Evolutionary conservation across 2,888 invertebrate genomes (phyloP), one percentile per base, ranked within the genome.

Genomic region (Ormia ochracea): DNA sequence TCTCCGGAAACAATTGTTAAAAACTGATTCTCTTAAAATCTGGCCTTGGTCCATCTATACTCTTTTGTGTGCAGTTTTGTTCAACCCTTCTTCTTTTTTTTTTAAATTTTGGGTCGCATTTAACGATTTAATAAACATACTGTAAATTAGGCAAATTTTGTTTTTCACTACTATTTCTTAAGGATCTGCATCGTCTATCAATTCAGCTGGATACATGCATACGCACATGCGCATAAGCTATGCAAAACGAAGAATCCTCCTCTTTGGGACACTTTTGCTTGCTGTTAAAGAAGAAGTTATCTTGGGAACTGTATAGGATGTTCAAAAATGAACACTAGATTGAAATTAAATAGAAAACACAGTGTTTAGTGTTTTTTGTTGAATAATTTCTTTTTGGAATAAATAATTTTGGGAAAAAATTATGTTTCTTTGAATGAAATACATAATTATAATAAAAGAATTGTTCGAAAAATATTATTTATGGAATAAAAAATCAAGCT

Each of bases 41-140:
- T 79, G 70, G 79, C 79, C 79, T 72, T 80, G 75, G 79, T 80
- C 79, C 79, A 80, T 59, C 31, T 36, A 14, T 72, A 14, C 6
- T 21, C 28, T 17, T 28, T 33, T 45, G 43, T 61, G 26, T 61
- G 4, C 12, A 14, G 10, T 38, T 12, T 26, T 56, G 23, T 70
- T 36, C 70, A 72, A 75, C 75, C 79, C 75, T 50, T 76, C 65
- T 68, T 50, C 52, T 59, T 59, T 50, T 38, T 31, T 1, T 43
- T 19, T 45, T n/a, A 28, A 36, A 3, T 61, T 73, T 58, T 69
- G 61, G 45, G 52, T 63, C 48, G 54, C 31, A 63, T 75, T 38
- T 41, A 7, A 48, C 38, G 7, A 31, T 26, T 59, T 72, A 21
- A 31, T 21, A n/a, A 56, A 26, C 17, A 23, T 45, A 54, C 31